Percentiles rank a stretch among this genome's conserved stretches.
These are phyloP conservation scores for Eolophus roseicapilla DNA, from an alignment of 2,113 vertebrate genomes.

Conservation along the genomic window DNA sequence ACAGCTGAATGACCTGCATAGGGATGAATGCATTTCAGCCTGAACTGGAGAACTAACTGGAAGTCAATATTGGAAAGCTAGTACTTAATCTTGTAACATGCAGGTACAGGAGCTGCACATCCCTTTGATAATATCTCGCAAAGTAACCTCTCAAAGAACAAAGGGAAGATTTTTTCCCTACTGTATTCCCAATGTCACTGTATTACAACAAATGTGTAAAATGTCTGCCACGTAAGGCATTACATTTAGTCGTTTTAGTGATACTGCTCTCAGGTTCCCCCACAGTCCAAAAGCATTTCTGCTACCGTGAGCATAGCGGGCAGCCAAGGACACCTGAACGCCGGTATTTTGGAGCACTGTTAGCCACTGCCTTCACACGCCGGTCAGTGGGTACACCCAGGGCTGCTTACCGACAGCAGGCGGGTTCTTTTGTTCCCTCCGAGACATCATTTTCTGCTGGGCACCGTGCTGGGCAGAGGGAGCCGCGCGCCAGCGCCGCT, in stretches of 20 bases:
- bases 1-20: not conserved
- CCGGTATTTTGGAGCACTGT: not conserved
- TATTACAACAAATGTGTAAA: not conserved
- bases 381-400: not conserved
- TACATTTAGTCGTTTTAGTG: rapidly evolving
- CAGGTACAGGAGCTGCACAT: not conserved
- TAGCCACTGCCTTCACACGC: not conserved
- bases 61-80: not conserved
- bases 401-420: not conserved
- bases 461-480: not conserved
- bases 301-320: not conserved
- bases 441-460: not conserved
- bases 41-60: not conserved
- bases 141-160: slow-evolving; percentile 11
- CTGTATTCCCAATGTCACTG: not conserved
- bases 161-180: not conserved
- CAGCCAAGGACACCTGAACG: not conserved
- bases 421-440: slow-evolving; percentile 35
- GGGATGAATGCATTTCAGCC: not conserved
- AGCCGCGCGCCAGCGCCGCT: not conserved
- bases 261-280: not conserved
- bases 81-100: not conserved
- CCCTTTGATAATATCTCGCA: rapidly evolving
- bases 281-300: not conserved
- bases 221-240: not conserved